These are phyloP conservation scores for Argyra leucocephala DNA, from an alignment of 2,888 invertebrate species.

Conservation along the genomic window DNA sequence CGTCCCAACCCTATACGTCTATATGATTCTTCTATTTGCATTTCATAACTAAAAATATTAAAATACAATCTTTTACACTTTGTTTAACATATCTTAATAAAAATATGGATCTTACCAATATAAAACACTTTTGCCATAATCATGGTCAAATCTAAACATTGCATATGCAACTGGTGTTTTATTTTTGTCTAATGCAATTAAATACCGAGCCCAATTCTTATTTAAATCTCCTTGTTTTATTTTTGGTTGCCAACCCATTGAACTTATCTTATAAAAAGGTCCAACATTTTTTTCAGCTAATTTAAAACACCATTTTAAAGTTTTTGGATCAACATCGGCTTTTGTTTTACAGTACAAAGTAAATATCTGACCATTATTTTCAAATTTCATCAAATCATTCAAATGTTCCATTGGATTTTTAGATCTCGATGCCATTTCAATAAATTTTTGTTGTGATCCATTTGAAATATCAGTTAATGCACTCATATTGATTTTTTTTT, in stretches of 20 bases:
- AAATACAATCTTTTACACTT: slow-evolving; percentile 11
- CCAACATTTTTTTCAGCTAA: slow-evolving; percentile 41
- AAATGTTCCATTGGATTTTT: slow-evolving; percentile 37
- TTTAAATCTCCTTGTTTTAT: slow-evolving; percentile 56
- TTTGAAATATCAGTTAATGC: slow-evolving; percentile 26
- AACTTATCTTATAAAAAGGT: slow-evolving; percentile 35
- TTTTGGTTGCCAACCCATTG: slow-evolving; percentile 57
- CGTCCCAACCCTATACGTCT: slow-evolving; percentile 69
- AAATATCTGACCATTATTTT: slow-evolving; percentile 27
- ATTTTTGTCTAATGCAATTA: slow-evolving; percentile 46
- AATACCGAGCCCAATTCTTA: slow-evolving; percentile 54
- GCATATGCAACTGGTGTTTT: slow-evolving; percentile 54
- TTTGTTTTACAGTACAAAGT: slow-evolving; percentile 35
- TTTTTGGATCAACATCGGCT: slow-evolving; percentile 36
- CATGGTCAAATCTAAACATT: slow-evolving; percentile 68
- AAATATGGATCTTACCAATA: slow-evolving; percentile 51
- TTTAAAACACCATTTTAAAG: slow-evolving; percentile 41
- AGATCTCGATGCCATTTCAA: slow-evolving; percentile 36
- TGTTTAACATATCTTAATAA: neutral
- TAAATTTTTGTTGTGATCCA: slow-evolving; percentile 35
- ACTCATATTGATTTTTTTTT: too few species aligned
- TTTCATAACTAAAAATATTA: slow-evolving; percentile 57
- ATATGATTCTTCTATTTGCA: slow-evolving; percentile 59
- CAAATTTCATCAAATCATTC: slow-evolving; percentile 30
- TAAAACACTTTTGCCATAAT: slow-evolving; percentile 56